These are phyloP conservation scores for Chiloscyllium plagiosum DNA, from an alignment of 2,113 vertebrate species.

Conservation along the genomic window DNA sequence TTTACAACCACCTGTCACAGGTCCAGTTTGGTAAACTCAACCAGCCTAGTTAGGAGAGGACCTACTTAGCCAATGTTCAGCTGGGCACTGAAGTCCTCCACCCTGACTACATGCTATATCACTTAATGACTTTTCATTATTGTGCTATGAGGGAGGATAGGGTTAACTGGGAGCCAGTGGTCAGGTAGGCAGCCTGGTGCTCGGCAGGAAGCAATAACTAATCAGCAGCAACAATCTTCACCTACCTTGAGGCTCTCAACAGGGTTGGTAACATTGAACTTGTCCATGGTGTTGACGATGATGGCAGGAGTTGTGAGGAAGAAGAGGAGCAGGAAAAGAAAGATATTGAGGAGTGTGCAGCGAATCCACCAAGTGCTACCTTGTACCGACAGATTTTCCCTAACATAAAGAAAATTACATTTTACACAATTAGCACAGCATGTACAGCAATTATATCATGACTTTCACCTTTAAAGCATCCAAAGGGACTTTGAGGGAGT, in stretches of 20 bases:
- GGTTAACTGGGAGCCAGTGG: not conserved
- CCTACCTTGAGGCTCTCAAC: constrained; percentile 80
- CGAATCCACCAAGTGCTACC: constrained; percentile 84
- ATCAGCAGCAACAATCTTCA: constrained; percentile 39
- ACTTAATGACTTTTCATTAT: not conserved
- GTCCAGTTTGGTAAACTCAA: not conserved
- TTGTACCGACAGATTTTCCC: constrained; percentile 87
- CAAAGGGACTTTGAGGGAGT: too few relatives aligned
- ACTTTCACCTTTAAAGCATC: not conserved
- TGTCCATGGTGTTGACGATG: constrained; percentile 95
- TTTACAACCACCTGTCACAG: not conserved
- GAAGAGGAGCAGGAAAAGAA: constrained; percentile 90
- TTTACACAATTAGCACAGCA: not conserved
- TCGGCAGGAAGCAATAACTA: not conserved
- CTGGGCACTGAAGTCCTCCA: not conserved
- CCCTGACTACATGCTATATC: not conserved
- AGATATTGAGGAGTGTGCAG: constrained; percentile 80
- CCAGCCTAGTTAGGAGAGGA: not conserved
- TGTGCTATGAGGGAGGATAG: not conserved
- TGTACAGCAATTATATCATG: not conserved
- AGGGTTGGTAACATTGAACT: constrained; percentile 90
- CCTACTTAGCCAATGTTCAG: not conserved
- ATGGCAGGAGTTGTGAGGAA: constrained; percentile 96
- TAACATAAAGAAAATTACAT: constrained; percentile 44
- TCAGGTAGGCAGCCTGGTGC: not conserved